A percentile compares a stretch with the other conserved stretches of the same genome.
phyloP scores from a whole-genome alignment of 1,140 invertebrate species.

The Hyphantria cunea region DNA sequence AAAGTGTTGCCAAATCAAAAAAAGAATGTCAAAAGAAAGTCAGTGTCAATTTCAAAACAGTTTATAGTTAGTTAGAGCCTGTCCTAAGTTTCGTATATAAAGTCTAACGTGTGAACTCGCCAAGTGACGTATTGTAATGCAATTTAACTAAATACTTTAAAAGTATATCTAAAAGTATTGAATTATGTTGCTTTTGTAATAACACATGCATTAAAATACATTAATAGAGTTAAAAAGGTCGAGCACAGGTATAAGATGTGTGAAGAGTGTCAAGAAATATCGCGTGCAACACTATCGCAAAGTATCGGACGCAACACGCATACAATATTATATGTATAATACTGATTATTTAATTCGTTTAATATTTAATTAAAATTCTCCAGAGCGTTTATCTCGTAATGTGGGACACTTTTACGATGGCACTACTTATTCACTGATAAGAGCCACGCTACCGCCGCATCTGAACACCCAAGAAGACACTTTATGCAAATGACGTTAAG shows the following conservation, averaged over 20 bases:
- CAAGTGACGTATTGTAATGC: constrained; percentile 54
- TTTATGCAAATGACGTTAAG: constrained; percentile 68
- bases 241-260: constrained; percentile 55
- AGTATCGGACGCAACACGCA: constrained; percentile 68
- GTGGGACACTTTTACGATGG: constrained; percentile 80
- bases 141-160: constrained; percentile 40
- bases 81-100: constrained; percentile 3
- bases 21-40: constrained; percentile 8
- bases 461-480: constrained; percentile 64
- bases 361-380: constrained; percentile 82
- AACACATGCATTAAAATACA: constrained; percentile 58
- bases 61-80: constrained; percentile 5
- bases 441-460: constrained; percentile 45
- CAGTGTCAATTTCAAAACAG: constrained; percentile 13
- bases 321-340: constrained; percentile 78
- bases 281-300: constrained; percentile 63
- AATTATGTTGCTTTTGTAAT: constrained; percentile 34
- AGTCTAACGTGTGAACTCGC: constrained; percentile 19
- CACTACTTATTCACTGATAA: constrained; percentile 76
- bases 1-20: constrained; percentile 1
- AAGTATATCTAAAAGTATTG: constrained; percentile 37
- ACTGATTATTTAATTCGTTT: constrained; percentile 81
- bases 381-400: constrained; percentile 78
- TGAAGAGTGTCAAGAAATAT: constrained; percentile 55
- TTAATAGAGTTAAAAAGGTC: constrained; percentile 45